Evolutionary conservation across 2,797 vertebrate genomes (phyloP), one percentile per base, ranked within the genome.

Genomic region (Enteromius argenteus): DNA sequence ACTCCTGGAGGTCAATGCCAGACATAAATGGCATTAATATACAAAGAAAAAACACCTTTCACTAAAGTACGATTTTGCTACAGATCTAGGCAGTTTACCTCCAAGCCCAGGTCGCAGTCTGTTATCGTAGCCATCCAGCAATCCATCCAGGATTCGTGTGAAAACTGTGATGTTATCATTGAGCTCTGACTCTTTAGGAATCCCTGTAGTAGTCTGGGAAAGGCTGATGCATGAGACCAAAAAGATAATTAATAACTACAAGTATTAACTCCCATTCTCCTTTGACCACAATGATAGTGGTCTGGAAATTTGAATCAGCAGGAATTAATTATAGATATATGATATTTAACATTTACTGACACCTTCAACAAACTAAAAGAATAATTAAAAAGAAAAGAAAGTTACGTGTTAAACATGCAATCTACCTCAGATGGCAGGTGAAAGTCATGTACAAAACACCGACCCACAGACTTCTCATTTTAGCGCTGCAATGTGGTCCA

Each of bases 111-210:
- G 97, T 51, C 97, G 95, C 69, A 99, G 95, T 27, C 97, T 94
- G 93, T 98, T 97, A 93, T 99, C 97, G 0, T 99, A 99, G 68
- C 97, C 97, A 1, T 98, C 97, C 92, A 99, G 92, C 74, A 98
- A 92, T 53, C 97, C 96, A 0, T 99, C 97, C 91, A 99, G 87
- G 84, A 99, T 98, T 87, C 97, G 94, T 11, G 97, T 99, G 92
- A 98, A 98, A 90, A 99, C 96, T 0, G 97, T 99, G 87, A 98
- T 99, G 92, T 99, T 99, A 93, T 99, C 95, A 87, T 97, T 97
- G 84, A 96, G 53, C 67, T 97, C 96, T 30, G 93, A 86, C 87
- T 97, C 96, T 89, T 96, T 97, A 19, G 94, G 95, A 15, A 95
- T 92, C 84, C 95, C 93, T 10, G 96, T 95, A 53, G 96, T 95